Conservation (phyloP, 1,140 invertebrate genomes). For the Pseudobourletiella spinata region DNA sequence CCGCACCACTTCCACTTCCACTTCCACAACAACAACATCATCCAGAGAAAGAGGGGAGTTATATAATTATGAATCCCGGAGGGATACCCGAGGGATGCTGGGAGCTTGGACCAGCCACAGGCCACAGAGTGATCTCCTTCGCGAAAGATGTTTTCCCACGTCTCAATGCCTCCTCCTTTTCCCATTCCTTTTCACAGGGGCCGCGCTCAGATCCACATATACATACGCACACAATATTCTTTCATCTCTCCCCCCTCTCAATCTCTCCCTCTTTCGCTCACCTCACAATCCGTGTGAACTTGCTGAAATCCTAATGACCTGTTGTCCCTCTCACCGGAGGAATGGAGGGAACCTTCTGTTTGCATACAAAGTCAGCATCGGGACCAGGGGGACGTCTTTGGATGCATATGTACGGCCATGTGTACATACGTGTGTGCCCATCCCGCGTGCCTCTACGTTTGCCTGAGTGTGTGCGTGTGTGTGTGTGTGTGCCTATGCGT, state of each 20-base stretch:
- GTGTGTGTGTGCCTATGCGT: no score
- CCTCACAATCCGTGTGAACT: no score
- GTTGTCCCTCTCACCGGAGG: conserved; percentile 13
- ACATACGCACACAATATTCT: no score
- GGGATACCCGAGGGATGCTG: conserved; percentile 11
- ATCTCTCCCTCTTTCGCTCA: neutral
- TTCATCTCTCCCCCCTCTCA: neutral
- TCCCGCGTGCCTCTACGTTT: no score
- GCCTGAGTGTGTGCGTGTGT: no score
- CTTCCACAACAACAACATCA: neutral
- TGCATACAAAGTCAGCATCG: no score
- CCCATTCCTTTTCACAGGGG: no score
- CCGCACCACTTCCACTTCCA: neutral
- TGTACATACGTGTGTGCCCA: no score
- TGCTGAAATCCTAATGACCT: conserved; percentile 23
- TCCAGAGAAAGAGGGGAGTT: neutral
- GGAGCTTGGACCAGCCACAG: neutral
- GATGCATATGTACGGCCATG: no score
- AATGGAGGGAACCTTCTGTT: no score
- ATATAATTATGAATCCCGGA: conserved; percentile 18
- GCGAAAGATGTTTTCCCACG: conserved; percentile 31
- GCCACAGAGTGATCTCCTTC: neutral
- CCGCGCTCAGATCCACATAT: neutral
- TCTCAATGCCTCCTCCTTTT: conserved; percentile 4
- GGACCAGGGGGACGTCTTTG: no score